Percentiles rank a stretch among this genome's conserved stretches.
phyloP scores from a whole-genome alignment of 2,797 vertebrate species.

The Scomberomorus guttatus region DNA sequence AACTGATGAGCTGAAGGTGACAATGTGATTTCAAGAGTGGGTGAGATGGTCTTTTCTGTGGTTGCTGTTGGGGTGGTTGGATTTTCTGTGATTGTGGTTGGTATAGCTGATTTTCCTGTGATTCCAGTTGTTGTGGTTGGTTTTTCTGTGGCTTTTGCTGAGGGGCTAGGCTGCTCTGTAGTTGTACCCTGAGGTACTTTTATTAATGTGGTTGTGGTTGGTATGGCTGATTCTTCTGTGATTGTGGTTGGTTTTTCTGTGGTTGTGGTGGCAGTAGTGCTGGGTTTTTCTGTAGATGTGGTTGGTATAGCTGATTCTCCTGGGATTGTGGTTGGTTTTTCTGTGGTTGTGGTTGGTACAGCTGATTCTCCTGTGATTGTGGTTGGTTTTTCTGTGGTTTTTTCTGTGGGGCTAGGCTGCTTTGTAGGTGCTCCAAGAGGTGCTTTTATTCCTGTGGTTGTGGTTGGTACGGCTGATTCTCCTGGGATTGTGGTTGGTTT shows the following conservation, averaged over 20 bases:
- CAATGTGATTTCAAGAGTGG: neutral
- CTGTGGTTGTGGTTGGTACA: neutral
- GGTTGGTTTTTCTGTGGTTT: no score
- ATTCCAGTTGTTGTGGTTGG: neutral
- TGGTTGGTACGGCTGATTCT: no score
- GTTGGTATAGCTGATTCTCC: neutral
- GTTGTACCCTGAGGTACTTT: neutral
- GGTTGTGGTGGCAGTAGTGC: neutral
- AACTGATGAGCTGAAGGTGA: neutral
- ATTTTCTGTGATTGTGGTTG: neutral
- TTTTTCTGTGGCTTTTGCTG: neutral
- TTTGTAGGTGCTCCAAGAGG: no score
- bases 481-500: no score
- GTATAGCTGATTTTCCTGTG: no score
- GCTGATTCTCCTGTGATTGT: no score
- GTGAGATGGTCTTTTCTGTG: slow-evolving; percentile 10
- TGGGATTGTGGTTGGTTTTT: neutral
- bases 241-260: neutral
- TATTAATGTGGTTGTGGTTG: neutral
- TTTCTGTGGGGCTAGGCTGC: no score
- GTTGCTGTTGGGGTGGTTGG: neutral
- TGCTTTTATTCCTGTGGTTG: no score
- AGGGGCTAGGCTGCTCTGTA: neutral
- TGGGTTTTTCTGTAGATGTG: neutral
- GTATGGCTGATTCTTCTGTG: no score